Evolutionary conservation across 2,797 vertebrate genomes (phyloP).

Genomic region (Caiman crocodilus): DNA sequence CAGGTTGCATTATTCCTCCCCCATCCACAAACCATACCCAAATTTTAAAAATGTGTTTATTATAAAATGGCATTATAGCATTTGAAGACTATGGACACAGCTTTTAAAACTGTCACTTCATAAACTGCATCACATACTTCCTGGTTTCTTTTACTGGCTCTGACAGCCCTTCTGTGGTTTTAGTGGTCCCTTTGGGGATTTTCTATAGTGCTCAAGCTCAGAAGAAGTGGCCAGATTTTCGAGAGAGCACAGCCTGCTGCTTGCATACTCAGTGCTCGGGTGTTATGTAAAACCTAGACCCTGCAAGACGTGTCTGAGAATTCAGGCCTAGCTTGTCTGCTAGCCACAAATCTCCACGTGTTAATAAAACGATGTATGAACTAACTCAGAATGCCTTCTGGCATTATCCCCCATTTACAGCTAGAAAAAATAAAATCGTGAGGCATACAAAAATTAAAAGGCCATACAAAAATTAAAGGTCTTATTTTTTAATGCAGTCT

Average conservation of each 20-base stretch:
- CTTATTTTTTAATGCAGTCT: background rate
- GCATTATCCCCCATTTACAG: background rate
- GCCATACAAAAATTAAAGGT: too few species aligned
- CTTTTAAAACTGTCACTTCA: background rate
- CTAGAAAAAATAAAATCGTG: background rate
- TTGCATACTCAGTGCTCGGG: too few species aligned
- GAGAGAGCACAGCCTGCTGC: too few species aligned
- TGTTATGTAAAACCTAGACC: background rate
- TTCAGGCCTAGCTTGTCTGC: accelerated
- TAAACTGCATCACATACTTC: background rate
- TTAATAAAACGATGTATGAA: background rate
- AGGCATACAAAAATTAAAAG: too few species aligned
- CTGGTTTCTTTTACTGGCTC: background rate
- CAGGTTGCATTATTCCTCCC: background rate
- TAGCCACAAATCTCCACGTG: accelerated
- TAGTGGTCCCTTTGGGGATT: background rate
- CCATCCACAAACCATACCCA: background rate
- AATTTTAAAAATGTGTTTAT: background rate
- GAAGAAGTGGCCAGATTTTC: background rate
- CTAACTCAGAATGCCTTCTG: background rate
- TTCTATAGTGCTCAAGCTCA: background rate
- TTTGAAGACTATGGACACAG: background rate
- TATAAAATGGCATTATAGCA: background rate
- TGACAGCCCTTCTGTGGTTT: accelerated
- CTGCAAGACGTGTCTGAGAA: background rate